Evolutionary conservation across 2,888 invertebrate species (phyloP).

Genomic region (Tromatobia lineatoria): DNA sequence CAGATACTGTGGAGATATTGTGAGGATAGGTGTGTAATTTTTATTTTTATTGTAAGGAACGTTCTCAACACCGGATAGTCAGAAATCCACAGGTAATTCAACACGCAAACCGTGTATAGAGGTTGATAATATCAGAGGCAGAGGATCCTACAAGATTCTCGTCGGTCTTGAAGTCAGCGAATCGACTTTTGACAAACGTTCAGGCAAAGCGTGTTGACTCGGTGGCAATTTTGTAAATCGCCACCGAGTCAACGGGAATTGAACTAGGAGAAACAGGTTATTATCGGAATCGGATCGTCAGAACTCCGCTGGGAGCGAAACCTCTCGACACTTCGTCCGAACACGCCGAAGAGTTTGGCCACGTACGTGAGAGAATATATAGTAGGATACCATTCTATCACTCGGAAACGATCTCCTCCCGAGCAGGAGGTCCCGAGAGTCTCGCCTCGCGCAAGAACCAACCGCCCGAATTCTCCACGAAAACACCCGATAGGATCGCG

Average conservation of each 20-base stretch:
- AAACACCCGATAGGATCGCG: slow-evolving; percentile 63
- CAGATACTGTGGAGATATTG: slow-evolving; percentile 24
- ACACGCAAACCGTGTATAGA: slow-evolving; percentile 1
- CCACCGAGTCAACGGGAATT: slow-evolving; percentile 40
- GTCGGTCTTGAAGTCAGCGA: neutral
- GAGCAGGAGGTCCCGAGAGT: slow-evolving; percentile 30
- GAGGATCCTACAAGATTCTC: slow-evolving; percentile 12
- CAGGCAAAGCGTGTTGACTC: slow-evolving; percentile 31
- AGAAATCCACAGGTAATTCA: slow-evolving; percentile 15
- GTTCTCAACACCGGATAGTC: neutral
- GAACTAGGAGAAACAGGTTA: slow-evolving; percentile 45
- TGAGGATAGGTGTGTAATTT: neutral
- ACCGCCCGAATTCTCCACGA: slow-evolving; percentile 54
- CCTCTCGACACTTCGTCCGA: slow-evolving; percentile 50
- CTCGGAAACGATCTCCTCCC: slow-evolving; percentile 37
- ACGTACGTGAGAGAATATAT: slow-evolving; percentile 35
- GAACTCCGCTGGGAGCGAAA: slow-evolving; percentile 16
- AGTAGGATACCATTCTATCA: slow-evolving; percentile 33
- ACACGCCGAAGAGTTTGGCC: slow-evolving; percentile 48
- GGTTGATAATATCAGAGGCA: neutral
- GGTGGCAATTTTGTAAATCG: slow-evolving; percentile 34
- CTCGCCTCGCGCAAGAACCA: slow-evolving; percentile 20
- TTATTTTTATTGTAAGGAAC: too few species aligned
- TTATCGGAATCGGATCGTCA: slow-evolving; percentile 48
- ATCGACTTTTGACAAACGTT: slow-evolving; percentile 2